phyloP scores from a whole-genome alignment of 1,140 invertebrate species.

The Drosophila orosa region DNA sequence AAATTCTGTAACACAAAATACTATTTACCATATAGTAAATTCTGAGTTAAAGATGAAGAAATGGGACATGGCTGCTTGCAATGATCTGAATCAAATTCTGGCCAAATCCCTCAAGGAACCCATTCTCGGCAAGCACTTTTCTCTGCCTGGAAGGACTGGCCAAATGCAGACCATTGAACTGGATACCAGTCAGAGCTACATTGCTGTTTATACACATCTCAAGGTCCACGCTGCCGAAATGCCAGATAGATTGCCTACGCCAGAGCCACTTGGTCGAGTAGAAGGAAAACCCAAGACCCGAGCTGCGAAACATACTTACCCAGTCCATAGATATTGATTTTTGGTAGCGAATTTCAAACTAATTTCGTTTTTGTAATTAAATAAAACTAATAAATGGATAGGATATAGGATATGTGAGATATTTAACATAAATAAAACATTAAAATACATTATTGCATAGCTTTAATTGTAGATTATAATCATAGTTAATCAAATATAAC shows the following conservation, averaged over 20 bases:
- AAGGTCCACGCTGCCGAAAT: constrained; percentile 84
- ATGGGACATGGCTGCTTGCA: constrained; percentile 18
- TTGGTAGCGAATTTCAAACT: neutral
- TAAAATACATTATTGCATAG: neutral
- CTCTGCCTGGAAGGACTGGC: constrained; percentile 81
- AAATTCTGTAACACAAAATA: neutral
- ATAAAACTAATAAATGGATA: neutral
- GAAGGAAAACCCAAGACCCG: constrained; percentile 35
- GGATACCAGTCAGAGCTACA: constrained; percentile 85
- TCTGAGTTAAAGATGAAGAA: constrained; percentile 34
- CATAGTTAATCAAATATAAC: constrained; percentile 7
- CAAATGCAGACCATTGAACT: constrained; percentile 82
- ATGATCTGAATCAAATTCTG: constrained; percentile 83
- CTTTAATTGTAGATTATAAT: neutral
- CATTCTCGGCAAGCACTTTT: constrained; percentile 84
- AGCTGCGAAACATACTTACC: neutral
- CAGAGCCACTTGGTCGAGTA: constrained; percentile 81
- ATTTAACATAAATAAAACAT: neutral
- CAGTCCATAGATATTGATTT: neutral
- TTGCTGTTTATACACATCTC: constrained; percentile 86
- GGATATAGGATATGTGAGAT: neutral
- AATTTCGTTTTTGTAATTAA: neutral
- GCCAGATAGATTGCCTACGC: constrained; percentile 84
- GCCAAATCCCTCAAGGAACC: constrained; percentile 84
- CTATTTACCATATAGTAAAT: neutral